phyloP scores from a whole-genome alignment of 2,797 vertebrate species.

The Xiphorhynchus erythropygius region DNA sequence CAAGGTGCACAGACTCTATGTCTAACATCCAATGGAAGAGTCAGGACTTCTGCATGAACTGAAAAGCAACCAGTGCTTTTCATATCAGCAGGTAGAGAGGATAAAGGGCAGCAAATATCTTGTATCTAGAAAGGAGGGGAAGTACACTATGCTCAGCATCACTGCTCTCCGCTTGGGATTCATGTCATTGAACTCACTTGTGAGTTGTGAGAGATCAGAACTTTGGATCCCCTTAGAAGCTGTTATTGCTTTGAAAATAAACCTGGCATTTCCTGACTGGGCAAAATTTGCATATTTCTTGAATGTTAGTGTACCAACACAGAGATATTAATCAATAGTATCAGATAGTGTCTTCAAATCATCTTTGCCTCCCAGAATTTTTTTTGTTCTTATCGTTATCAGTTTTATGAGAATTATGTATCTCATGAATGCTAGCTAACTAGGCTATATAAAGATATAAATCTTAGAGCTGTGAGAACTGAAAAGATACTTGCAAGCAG shows the following conservation, averaged over 20 bases:
- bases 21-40: background rate
- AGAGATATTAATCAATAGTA: background rate
- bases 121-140: background rate
- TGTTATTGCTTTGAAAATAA: background rate
- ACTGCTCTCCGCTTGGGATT: background rate
- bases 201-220: background rate
- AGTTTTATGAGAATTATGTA: background rate
- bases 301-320: background rate
- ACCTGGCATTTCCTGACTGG: background rate
- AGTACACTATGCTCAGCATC: background rate
- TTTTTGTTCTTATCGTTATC: background rate
- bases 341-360: background rate
- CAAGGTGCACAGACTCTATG: background rate
- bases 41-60: background rate
- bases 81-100: background rate
- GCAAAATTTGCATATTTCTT: background rate
- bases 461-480: background rate
- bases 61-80: background rate
- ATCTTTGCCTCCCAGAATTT: background rate
- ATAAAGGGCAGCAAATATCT: background rate
- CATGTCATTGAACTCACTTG: background rate
- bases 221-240: background rate
- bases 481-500: background rate
- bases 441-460: background rate
- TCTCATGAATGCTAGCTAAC: background rate